Conservation (phyloP, 2,113 vertebrate species). For the Nothocercus nigrocapillus region DNA sequence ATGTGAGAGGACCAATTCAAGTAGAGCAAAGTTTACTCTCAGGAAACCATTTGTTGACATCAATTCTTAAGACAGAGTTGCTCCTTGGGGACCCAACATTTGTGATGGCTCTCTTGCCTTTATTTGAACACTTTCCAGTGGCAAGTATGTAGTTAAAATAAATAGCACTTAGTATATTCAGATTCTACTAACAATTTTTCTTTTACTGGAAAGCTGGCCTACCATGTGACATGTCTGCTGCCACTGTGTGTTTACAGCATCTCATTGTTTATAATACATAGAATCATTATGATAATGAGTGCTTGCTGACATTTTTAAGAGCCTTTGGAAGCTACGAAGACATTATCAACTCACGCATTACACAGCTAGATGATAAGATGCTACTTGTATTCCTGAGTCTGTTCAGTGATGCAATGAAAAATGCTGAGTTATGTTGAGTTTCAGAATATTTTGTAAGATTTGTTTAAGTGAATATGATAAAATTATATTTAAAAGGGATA, state of each 20-base stretch:
- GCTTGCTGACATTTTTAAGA: not conserved
- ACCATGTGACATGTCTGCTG: not conserved
- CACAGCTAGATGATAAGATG: not conserved
- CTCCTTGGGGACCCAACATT: not conserved
- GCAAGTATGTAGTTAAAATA: not conserved
- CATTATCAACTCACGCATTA: not conserved
- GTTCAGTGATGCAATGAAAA: not conserved
- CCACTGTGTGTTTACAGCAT: not conserved
- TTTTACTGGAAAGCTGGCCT: not conserved
- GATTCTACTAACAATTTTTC: not conserved
- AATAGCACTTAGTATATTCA: not conserved
- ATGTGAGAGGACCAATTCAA: not conserved
- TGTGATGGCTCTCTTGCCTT: not conserved
- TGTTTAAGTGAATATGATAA: not conserved
- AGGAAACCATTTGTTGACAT: not conserved
- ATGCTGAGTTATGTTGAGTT: not conserved
- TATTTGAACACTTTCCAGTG: not conserved
- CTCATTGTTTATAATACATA: not conserved
- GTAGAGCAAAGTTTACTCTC: not conserved
- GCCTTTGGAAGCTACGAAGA: not conserved
- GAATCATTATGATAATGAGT: not conserved
- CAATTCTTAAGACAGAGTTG: not conserved
- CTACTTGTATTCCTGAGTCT: not conserved
- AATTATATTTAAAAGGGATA: not conserved
- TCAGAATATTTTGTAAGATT: slow-evolving; percentile 1